phyloP scores from a whole-genome alignment of 2,888 invertebrate genomes.

The Drosophila sordidapex region DNA sequence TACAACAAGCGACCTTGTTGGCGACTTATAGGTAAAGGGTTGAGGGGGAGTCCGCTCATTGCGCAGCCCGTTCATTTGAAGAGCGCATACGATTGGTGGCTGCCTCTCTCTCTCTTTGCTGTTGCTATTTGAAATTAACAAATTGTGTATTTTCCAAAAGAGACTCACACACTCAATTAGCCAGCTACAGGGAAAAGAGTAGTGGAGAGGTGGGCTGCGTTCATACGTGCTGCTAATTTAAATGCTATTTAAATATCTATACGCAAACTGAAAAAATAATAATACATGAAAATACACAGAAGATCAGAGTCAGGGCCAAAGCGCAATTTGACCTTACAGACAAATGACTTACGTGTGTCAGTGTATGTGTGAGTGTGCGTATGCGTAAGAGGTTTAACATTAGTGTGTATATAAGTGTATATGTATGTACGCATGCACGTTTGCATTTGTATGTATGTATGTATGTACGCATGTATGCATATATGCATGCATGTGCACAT shows the following conservation, averaged over 20 bases:
- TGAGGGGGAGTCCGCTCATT: conserved; percentile 23
- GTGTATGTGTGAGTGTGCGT: conserved; percentile 14
- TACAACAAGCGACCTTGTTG: conserved; percentile 63
- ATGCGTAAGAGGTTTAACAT: conserved; percentile 8
- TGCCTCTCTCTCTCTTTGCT: conserved; percentile 11
- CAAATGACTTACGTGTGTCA: conserved; percentile 36
- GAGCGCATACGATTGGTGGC: conserved; percentile 29
- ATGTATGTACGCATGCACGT: background rate
- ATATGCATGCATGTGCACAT: conserved; percentile 6
- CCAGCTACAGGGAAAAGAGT: conserved; percentile 6
- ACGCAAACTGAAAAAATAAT: conserved; percentile 51
- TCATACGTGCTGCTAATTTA: conserved; percentile 60
- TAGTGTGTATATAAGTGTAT: background rate
- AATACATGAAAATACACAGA: conserved; percentile 64
- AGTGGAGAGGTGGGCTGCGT: conserved; percentile 14
- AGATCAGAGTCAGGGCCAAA: conserved; percentile 82
- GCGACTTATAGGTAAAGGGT: conserved; percentile 23
- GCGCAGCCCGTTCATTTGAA: conserved; percentile 51
- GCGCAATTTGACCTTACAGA: conserved; percentile 68
- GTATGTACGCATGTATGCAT: background rate
- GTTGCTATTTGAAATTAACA: conserved; percentile 36
- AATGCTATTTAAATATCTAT: conserved; percentile 55
- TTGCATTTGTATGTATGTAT: background rate
- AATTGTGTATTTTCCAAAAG: conserved; percentile 51
- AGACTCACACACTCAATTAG: conserved; percentile 41